Percentiles rank a stretch among this genome's conserved stretches.
These are phyloP conservation scores for Campoletis sonorensis DNA, from an alignment of 1,140 invertebrate species.

Conservation along the genomic window DNA sequence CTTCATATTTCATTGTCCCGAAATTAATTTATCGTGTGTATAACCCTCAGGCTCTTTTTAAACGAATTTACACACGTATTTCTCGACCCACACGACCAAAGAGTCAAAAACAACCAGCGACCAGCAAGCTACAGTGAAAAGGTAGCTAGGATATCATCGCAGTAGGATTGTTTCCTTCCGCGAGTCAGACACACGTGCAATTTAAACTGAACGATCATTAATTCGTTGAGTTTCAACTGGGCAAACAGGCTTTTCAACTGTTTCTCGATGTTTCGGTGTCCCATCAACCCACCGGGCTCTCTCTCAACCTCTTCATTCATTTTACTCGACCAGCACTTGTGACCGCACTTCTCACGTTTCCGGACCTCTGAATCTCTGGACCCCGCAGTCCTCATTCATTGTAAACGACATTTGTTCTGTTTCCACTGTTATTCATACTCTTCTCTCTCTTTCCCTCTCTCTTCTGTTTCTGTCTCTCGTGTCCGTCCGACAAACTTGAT, in stretches of 20 bases:
- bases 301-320: background rate
- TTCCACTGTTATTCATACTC: no score
- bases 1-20: background rate
- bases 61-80: background rate
- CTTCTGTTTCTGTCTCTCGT: background rate
- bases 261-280: background rate
- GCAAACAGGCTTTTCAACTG: background rate
- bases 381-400: background rate
- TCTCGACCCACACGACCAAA: background rate
- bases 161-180: conserved; percentile 3
- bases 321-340: background rate
- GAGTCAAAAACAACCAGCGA: no score
- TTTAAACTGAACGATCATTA: conserved; percentile 20
- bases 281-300: background rate
- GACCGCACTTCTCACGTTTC: background rate
- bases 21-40: background rate
- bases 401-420: background rate
- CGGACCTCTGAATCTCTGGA: background rate
- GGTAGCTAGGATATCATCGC: background rate
- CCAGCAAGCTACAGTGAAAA: background rate
- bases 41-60: background rate
- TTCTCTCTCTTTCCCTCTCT: no score
- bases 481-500: background rate
- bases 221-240: conserved; percentile 8
- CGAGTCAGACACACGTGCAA: background rate